Base-by-base conservation (phyloP, 1,140 invertebrate species). In the Batillaria attramentaria region DNA sequence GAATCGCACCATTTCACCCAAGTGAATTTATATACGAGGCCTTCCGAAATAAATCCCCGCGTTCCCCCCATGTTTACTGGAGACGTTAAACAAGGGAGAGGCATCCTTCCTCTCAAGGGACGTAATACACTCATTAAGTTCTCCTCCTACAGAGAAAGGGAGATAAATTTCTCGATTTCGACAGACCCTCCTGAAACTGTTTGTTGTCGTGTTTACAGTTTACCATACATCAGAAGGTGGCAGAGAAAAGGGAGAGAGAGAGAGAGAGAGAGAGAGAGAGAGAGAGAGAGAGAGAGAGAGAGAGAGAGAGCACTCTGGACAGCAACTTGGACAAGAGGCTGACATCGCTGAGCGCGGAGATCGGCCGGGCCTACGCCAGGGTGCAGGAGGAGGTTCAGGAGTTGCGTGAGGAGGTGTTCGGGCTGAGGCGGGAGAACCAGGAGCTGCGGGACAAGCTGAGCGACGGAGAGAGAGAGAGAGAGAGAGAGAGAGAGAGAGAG, bases 271-370 rank as follows among this genome's bases (percentile, higher is more conserved):
- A 77, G 60, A 41, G 6, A 77, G 62, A 33, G n/a, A 42, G 31
- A 77, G 35, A 68, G 62, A 66, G 35, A 66, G 2, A 66, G 24
- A 43, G 39, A 65, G 13, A n/a, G n/a, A n/a, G n/a, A n/a, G n/a
- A n/a, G n/a, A n/a, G n/a, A n/a, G n/a, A n/a, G n/a, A n/a, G n/a
- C n/a, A n/a, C n/a, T n/a, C n/a, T n/a, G n/a, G n/a, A n/a, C n/a
- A n/a, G n/a, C n/a, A n/a, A n/a, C n/a, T n/a, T n/a, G n/a, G n/a
- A n/a, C n/a, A n/a, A n/a, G n/a, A n/a, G n/a, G n/a, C n/a, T n/a
- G n/a, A n/a, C n/a, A n/a, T n/a, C n/a, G n/a, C n/a, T n/a, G n/a
- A n/a, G n/a, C n/a, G n/a, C n/a, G n/a, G n/a, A n/a, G 42, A n/a
- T n/a, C n/a, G n/a, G n/a, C n/a, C n/a, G n/a, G n/a, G n/a, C n/a